A percentile compares a stretch with the other conserved stretches of the same genome.
Evolutionary conservation across 2,888 invertebrate species (phyloP).

Genomic region (Noctua pronuba): DNA sequence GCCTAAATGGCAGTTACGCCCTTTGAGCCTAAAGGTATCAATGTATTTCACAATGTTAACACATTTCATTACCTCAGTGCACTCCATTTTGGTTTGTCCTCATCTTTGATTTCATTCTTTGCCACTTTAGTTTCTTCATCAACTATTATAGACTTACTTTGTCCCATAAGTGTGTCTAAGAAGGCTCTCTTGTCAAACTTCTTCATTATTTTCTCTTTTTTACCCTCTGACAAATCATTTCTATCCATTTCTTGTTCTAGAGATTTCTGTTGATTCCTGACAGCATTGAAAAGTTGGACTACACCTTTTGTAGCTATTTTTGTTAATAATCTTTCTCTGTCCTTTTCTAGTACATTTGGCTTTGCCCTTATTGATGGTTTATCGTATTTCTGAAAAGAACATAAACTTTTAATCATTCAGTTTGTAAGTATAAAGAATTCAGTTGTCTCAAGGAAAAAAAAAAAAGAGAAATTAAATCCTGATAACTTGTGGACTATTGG

Average conservation of each 20-base stretch:
- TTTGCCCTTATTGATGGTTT: conserved; percentile 93
- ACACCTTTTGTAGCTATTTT: conserved; percentile 98
- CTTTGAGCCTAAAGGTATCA: too few relatives aligned
- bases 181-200: conserved; percentile 94
- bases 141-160: conserved; percentile 90
- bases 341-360: conserved; percentile 94
- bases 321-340: conserved; percentile 93
- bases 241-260: conserved; percentile 93
- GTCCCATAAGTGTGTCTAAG: conserved; percentile 94
- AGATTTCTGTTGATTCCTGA: conserved; percentile 95
- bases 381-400: conserved; percentile 90
- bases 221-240: conserved; percentile 94
- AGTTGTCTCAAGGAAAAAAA: background rate
- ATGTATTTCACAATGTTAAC: conserved; percentile 12
- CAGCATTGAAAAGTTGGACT: conserved; percentile 97
- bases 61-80: conserved; percentile 87
- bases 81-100: conserved; percentile 90
- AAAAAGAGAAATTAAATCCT: background rate
- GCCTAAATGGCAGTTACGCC: too few relatives aligned
- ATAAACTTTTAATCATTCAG: background rate
- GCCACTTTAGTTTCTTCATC: conserved; percentile 82
- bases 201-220: conserved; percentile 94
- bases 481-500: background rate
- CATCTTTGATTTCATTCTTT: conserved; percentile 84
- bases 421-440: background rate